Percentiles rank a stretch among this genome's conserved stretches.
Evolutionary conservation across 2,797 vertebrate species (phyloP).

Genomic region (Protonibea diacanthus): DNA sequence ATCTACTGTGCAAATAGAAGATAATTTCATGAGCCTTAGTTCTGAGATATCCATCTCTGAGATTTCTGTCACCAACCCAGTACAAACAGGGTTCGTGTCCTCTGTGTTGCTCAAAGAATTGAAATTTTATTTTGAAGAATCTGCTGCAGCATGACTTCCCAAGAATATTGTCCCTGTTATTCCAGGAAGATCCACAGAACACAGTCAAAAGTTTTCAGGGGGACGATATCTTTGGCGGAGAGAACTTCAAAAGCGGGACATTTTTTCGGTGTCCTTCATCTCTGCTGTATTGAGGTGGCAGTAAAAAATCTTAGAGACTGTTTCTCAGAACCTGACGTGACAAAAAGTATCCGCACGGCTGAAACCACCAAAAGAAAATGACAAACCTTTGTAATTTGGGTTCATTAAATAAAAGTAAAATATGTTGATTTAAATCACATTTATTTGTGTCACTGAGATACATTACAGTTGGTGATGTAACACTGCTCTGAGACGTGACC

Average conservation of each 20-base stretch:
- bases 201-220: conserved; percentile 10
- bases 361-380: background rate
- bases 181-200: conserved; percentile 7
- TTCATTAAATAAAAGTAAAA: background rate
- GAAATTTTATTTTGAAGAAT: background rate
- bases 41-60: conserved; percentile 5
- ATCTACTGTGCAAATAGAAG: background rate
- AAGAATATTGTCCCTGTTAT: background rate
- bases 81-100: background rate
- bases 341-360: background rate
- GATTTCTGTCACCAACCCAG: background rate
- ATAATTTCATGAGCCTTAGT: background rate
- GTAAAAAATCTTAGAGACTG: background rate
- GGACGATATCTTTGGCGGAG: conserved; percentile 5
- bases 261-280: conserved; percentile 1
- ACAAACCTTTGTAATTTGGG: background rate
- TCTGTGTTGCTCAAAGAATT: conserved; percentile 1
- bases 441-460: conserved; percentile 14
- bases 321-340: background rate
- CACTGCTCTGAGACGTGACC: conserved; percentile 19
- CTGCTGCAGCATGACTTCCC: background rate
- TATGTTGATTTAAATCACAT: conserved; percentile 5
- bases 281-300: background rate
- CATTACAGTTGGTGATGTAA: background rate
- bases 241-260: background rate